Evolutionary conservation across 2,113 vertebrate species (phyloP).

Genomic region (Chaenogobius annularis): DNA sequence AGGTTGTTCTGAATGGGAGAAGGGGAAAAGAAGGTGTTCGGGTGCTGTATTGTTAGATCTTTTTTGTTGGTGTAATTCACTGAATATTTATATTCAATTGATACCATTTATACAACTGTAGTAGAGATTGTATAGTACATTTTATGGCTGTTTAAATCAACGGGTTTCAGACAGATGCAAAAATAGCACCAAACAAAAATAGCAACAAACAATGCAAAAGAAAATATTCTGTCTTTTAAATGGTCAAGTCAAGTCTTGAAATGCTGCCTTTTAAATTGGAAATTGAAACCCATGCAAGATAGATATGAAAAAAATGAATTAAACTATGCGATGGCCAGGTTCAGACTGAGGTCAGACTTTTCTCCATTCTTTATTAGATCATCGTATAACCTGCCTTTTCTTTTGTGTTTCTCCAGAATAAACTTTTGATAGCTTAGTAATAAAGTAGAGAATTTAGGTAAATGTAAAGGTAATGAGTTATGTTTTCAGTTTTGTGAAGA

Average conservation of each 20-base stretch:
- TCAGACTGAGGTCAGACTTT: conserved; percentile 19
- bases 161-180: too few relatives aligned
- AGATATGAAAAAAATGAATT: neutral
- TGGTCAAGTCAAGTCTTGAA: neutral
- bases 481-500: neutral
- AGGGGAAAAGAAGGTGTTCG: neutral
- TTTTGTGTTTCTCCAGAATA: neutral
- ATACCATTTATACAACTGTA: neutral
- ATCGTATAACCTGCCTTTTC: neutral
- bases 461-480: neutral
- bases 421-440: neutral
- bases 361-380: too few relatives aligned
- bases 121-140: neutral
- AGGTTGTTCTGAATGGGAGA: conserved; percentile 1
- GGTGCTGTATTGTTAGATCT: neutral
- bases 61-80: neutral
- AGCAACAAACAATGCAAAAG: too few relatives aligned
- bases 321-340: neutral
- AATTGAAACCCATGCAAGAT: neutral
- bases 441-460: too few relatives aligned
- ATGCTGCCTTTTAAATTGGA: neutral
- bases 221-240: too few relatives aligned
- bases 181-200: too few relatives aligned
- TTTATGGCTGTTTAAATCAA: too few relatives aligned
- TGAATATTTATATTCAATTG: neutral